These are phyloP conservation scores for Acrocyrtus sp. DNA, from an alignment of 2,888 invertebrate species.

Conservation along the genomic window DNA sequence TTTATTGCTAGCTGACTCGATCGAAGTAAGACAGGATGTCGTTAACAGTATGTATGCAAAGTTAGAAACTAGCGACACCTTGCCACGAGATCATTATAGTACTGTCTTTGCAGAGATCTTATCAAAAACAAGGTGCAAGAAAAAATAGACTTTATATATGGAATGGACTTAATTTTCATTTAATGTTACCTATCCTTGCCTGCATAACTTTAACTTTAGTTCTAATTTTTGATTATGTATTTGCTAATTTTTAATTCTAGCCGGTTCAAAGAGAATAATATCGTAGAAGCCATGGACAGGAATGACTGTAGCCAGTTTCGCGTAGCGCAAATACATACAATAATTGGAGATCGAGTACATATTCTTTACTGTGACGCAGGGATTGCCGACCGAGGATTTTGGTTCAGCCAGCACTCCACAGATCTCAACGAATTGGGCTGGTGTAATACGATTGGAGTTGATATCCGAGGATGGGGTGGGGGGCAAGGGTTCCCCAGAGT, in stretches of 20 bases:
- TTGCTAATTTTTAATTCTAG: no score
- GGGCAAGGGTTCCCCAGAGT: background rate
- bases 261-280: background rate
- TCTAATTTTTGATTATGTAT: no score
- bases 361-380: background rate
- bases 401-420: conserved; percentile 4
- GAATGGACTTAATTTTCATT: no score
- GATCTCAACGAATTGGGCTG: conserved; percentile 22
- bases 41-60: background rate
- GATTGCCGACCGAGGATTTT: background rate
- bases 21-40: background rate
- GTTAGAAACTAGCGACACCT: no score
- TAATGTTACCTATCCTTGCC: no score
- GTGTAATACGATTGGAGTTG: conserved; percentile 5
- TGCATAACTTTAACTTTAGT: no score
- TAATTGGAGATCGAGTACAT: conserved; percentile 5
- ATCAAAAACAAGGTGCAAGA: no score
- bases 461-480: background rate
- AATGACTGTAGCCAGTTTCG: background rate
- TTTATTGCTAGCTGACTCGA: background rate
- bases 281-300: conserved; percentile 15
- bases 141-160: no score
- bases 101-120: background rate
- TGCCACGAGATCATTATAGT: background rate
- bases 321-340: background rate